These are phyloP conservation scores for Mamestra brassicae DNA, from an alignment of 2,888 invertebrate genomes.

Conservation along the genomic window DNA sequence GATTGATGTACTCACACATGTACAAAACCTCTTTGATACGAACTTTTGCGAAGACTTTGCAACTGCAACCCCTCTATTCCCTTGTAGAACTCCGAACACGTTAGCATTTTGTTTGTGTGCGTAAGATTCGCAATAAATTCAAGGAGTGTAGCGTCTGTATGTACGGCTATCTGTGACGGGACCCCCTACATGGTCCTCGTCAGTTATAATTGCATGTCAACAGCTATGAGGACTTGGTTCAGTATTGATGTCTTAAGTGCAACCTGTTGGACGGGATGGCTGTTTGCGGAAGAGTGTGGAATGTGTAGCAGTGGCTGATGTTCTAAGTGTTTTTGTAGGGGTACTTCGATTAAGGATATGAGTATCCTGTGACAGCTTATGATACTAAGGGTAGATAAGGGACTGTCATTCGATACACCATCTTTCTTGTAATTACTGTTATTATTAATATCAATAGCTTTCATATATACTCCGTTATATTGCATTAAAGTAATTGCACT, in stretches of 20 bases:
- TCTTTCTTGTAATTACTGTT: not conserved
- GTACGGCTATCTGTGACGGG: constrained; percentile 38
- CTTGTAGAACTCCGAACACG: not conserved
- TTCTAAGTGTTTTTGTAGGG: constrained; percentile 27
- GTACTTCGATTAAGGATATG: constrained; percentile 22
- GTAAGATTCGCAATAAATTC: constrained; percentile 2
- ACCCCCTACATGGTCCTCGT: constrained; percentile 76
- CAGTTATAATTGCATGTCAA: constrained; percentile 78
- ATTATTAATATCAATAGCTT: not conserved
- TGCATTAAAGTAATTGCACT: not conserved
- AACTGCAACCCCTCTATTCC: not conserved
- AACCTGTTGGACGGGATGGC: constrained; percentile 42
- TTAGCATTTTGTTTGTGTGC: constrained; percentile 11
- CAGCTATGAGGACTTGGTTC: constrained; percentile 50
- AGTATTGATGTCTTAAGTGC: constrained; percentile 62
- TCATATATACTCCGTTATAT: not conserved
- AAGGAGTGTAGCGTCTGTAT: not conserved
- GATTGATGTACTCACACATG: constrained; percentile 30
- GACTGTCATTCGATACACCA: not conserved
- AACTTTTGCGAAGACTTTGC: not conserved
- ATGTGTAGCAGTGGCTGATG: constrained; percentile 36
- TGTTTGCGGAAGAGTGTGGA: constrained; percentile 47
- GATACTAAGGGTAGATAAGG: too few species aligned
- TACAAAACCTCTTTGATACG: not conserved
- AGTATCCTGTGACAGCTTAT: not conserved